These are phyloP conservation scores for Apogon talboti DNA, from an alignment of 2,797 vertebrate genomes.

Conservation along the genomic window DNA sequence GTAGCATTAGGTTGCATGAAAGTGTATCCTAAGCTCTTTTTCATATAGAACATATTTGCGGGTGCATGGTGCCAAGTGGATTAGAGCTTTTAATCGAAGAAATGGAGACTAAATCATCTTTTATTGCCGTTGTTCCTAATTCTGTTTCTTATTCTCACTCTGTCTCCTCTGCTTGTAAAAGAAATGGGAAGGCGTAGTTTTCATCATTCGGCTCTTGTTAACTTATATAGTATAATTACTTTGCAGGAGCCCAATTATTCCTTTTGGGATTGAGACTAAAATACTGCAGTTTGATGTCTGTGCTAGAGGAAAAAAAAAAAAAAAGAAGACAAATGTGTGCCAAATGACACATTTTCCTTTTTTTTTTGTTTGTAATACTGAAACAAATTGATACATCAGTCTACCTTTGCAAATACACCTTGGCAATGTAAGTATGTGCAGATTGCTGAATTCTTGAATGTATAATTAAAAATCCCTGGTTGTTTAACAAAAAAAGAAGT, in stretches of 20 bases:
- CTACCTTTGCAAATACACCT: too few relatives aligned
- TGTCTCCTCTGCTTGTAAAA: constrained; percentile 1
- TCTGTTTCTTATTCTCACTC: neutral
- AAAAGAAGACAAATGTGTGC: neutral
- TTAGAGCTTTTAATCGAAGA: constrained; percentile 18
- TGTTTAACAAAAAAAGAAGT: too few relatives aligned
- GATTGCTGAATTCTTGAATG: too few relatives aligned
- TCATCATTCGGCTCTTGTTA: constrained; percentile 29
- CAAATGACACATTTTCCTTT: constrained; percentile 11
- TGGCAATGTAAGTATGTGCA: too few relatives aligned
- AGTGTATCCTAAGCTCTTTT: neutral
- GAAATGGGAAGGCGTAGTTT: constrained; percentile 16
- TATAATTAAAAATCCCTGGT: too few relatives aligned
- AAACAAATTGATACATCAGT: too few relatives aligned
- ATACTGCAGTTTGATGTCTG: constrained; percentile 14
- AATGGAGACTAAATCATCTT: constrained; percentile 4
- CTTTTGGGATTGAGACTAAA: constrained; percentile 20
- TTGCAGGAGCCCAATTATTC: neutral
- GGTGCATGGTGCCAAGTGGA: neutral
- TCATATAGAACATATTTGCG: neutral
- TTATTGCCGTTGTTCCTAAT: neutral
- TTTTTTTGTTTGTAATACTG: constrained; percentile 1
- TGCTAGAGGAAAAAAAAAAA: neutral
- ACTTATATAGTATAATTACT: constrained; percentile 24
- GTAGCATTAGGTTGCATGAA: neutral